Percentiles rank a stretch among this genome's conserved stretches.
Evolutionary conservation across 2,113 vertebrate genomes (phyloP).

Genomic region (Antennarius striatus): DNA sequence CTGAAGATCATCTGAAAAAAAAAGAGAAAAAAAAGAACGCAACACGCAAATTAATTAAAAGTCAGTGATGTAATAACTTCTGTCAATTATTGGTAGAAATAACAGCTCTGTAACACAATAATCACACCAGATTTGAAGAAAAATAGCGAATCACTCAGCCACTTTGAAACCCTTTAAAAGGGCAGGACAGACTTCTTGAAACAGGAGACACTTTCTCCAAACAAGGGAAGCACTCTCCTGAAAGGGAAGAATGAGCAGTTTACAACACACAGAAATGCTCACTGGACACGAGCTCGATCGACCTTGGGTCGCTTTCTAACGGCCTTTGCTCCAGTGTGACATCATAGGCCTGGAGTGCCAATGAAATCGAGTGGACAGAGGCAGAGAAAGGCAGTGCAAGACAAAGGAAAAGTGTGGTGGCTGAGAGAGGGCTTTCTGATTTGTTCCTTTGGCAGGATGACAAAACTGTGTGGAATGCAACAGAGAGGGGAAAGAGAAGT

Average conservation of each 20-base stretch:
- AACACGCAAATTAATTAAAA: slow-evolving; percentile 75
- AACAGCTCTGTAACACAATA: slow-evolving; percentile 57
- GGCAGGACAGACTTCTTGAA: slow-evolving; percentile 52
- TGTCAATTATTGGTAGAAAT: slow-evolving; percentile 71
- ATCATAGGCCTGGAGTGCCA: slow-evolving; percentile 49
- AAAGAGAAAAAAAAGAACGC: slow-evolving; percentile 43
- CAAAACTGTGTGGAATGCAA: slow-evolving; percentile 89
- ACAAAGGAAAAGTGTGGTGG: slow-evolving; percentile 76
- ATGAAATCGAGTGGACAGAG: slow-evolving; percentile 56
- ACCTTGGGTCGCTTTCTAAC: slow-evolving; percentile 53
- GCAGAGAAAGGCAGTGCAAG: slow-evolving; percentile 48
- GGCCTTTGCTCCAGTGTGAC: slow-evolving; percentile 61
- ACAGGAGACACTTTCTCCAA: slow-evolving; percentile 64
- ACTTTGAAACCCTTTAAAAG: slow-evolving; percentile 66
- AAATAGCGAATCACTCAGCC: slow-evolving; percentile 47
- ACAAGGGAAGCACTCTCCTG: slow-evolving; percentile 61
- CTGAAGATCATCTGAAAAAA: slow-evolving; percentile 57
- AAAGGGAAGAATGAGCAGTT: slow-evolving; percentile 53
- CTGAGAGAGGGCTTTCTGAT: slow-evolving; percentile 83
- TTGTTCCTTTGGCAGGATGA: slow-evolving; percentile 87
- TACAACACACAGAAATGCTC: slow-evolving; percentile 47
- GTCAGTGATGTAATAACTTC: slow-evolving; percentile 62
- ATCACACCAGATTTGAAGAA: slow-evolving; percentile 48
- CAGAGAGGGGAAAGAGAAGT: slow-evolving; percentile 82
- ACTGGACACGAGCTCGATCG: slow-evolving; percentile 53